These are phyloP conservation scores for Tetramorium simillimum DNA, from an alignment of 1,140 invertebrate species.

Conservation along the genomic window DNA sequence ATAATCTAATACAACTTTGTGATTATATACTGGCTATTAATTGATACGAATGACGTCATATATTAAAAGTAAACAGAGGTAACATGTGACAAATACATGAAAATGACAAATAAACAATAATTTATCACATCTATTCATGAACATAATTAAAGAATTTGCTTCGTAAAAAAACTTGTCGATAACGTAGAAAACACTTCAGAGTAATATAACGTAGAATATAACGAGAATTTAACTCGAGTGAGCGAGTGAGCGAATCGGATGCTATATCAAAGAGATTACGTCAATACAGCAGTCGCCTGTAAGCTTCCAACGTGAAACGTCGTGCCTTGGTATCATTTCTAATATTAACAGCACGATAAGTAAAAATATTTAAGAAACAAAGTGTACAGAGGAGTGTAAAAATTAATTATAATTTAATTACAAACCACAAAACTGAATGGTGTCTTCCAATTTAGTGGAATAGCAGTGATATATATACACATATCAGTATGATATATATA, in stretches of 20 bases:
- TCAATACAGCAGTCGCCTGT: neutral
- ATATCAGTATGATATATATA: constrained; percentile 5
- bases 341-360: neutral
- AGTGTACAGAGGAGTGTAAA: neutral
- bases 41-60: neutral
- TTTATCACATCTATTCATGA: neutral
- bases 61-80: neutral
- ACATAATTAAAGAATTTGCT: neutral
- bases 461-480: neutral
- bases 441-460: neutral
- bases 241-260: neutral
- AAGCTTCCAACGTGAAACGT: neutral
- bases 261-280: neutral
- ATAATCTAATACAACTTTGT: neutral
- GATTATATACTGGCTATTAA: neutral
- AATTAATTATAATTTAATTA: neutral
- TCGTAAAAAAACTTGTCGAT: neutral
- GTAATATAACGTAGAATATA: too few relatives aligned
- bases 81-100: neutral
- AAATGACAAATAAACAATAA: neutral
- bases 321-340: too few relatives aligned
- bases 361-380: neutral
- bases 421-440: neutral
- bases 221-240: too few relatives aligned
- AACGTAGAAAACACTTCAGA: neutral